Evolutionary conservation across 2,113 vertebrate genomes (phyloP), one percentile per base, ranked within the genome.

Genomic region (Callionymus lyra): DNA sequence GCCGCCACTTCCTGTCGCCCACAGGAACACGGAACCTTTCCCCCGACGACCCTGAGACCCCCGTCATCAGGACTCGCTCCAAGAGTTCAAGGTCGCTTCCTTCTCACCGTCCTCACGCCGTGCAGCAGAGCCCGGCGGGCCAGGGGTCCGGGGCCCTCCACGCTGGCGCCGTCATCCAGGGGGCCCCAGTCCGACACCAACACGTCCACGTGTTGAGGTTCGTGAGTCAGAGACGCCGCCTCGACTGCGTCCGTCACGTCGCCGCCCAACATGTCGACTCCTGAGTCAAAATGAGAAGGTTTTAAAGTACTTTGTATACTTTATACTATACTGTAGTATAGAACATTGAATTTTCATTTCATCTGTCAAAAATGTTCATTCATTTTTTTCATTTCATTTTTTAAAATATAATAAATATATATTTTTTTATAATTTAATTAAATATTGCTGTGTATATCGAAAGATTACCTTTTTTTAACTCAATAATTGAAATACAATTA

Each of bases 171-270:
- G 0, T 96, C 91, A 2, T 99, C 95, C 47, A 90, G 88, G 2
- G 95, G 94, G n/a, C 93, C 95, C 95, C 94, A 99, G 81, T 90
- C 91, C 4, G 92, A 89, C 32, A 90, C 88, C 68, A 97, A 99
- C 53, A 99, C 88, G 49, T 98, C 91, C 60, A 99, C 87, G 16
- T 97, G 84, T 38, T 94, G 89, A 3, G 86, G 90, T 34, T 85
- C 90, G 61, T 96, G 86, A 63, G 90, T 92, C 19, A 99, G 82
- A 1, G 95, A 90, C 13, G 89, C 89, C 6, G 93, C 93, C 80
- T 99, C 95, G 12, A 91, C 88, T 72, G 91, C 87, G 60, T 99
- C 95, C 0, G 92, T 98, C 68, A 97, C 91, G 3, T 96, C 93
- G 50, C 91, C 94, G 1, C 90, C 92, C 77, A 99, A 71, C 91